A percentile compares a stretch with the other conserved stretches of the same genome.
Evolutionary conservation across 2,797 vertebrate species (phyloP).

Genomic region (Trachops cirrhosus): DNA sequence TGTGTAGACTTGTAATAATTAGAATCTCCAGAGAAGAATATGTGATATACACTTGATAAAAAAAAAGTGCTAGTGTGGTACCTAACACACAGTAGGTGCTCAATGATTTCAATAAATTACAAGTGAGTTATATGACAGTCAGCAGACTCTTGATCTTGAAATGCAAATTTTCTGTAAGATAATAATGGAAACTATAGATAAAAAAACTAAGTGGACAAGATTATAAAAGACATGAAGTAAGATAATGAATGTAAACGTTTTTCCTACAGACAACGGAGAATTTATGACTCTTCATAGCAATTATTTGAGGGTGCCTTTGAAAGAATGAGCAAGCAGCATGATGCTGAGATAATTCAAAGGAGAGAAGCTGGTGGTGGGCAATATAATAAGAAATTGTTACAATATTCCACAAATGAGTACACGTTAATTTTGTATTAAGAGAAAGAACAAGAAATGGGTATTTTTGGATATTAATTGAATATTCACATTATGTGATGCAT

Average conservation of each 20-base stretch:
- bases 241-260: background rate
- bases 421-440: conserved; percentile 17
- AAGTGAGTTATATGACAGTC: background rate
- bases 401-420: background rate
- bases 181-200: background rate
- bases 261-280: background rate
- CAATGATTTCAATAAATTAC: background rate
- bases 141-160: background rate
- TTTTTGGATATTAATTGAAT: background rate
- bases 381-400: background rate
- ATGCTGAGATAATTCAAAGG: background rate
- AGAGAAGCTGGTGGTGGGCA: background rate
- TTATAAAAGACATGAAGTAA: background rate
- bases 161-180: background rate
- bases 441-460: background rate
- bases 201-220: background rate
- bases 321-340: background rate
- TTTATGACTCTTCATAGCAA: background rate
- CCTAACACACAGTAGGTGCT: background rate
- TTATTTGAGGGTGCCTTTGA: background rate
- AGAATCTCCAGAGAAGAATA: background rate
- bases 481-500: background rate
- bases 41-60: background rate
- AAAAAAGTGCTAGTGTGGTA: background rate
- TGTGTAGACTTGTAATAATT: background rate